Evolutionary conservation across 2,888 invertebrate species (phyloP).

Genomic region (Ischnura elegans): DNA sequence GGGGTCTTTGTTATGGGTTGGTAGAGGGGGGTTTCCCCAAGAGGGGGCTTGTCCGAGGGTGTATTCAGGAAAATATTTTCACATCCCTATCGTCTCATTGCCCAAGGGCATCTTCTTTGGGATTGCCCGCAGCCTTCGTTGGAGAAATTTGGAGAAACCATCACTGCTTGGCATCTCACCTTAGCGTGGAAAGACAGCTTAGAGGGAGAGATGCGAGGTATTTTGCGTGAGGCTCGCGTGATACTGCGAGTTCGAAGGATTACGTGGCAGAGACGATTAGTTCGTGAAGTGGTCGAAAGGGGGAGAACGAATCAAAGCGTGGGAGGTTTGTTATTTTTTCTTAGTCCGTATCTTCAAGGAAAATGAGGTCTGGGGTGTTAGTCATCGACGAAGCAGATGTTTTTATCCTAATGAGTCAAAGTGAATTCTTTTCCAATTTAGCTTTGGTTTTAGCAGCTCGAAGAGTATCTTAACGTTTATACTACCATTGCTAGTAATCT

Average conservation of each 20-base stretch:
- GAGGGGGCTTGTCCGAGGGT: not conserved
- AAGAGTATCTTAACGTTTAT: too few relatives aligned
- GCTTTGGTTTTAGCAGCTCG: too few relatives aligned
- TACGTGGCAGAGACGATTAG: not conserved
- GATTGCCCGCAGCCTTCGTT: conserved; percentile 50
- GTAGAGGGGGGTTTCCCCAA: not conserved
- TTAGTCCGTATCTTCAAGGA: not conserved
- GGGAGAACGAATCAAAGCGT: not conserved
- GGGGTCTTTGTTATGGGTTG: not conserved
- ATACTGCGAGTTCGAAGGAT: not conserved
- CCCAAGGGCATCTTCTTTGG: not conserved
- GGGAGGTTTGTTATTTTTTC: not conserved
- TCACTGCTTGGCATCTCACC: conserved; percentile 41
- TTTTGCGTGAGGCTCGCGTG: conserved; percentile 10
- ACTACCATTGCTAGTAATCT: too few relatives aligned
- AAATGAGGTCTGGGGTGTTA: not conserved
- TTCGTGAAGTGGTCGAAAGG: not conserved
- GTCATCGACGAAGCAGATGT: too few relatives aligned
- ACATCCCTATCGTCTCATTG: not conserved
- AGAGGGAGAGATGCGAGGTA: not conserved
- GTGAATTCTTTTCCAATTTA: too few relatives aligned
- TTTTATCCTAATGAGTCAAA: too few relatives aligned
- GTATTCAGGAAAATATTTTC: not conserved
- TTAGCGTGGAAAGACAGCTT: not conserved
- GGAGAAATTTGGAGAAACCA: not conserved